Evolutionary conservation across 2,113 vertebrate genomes (phyloP).

Genomic region (Alectura lathami): DNA sequence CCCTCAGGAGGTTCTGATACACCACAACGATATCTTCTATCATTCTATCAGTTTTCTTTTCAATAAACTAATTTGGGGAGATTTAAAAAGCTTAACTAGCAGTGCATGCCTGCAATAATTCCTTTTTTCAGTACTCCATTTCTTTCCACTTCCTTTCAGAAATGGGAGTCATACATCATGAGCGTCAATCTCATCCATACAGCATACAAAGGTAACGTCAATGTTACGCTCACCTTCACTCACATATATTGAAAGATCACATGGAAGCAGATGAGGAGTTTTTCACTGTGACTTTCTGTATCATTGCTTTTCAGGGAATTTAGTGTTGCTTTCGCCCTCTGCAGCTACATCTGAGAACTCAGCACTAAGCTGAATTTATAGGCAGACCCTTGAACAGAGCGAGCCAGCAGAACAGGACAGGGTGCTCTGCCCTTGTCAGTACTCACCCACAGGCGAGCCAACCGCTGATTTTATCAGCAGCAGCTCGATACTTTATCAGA

Average conservation of each 20-base stretch:
- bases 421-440: not conserved
- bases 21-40: not conserved
- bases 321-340: not conserved
- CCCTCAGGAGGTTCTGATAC: not conserved
- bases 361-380: not conserved
- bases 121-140: not conserved
- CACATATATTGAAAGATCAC: not conserved
- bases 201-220: not conserved
- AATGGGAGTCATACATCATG: not conserved
- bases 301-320: not conserved
- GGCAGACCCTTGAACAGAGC: not conserved
- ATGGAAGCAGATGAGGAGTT: not conserved
- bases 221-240: not conserved
- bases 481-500: not conserved
- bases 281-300: not conserved
- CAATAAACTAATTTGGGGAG: not conserved
- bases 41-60: not conserved
- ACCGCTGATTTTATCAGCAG: not conserved
- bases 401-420: not conserved
- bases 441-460: not conserved
- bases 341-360: not conserved
- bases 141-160: not conserved
- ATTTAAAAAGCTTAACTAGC: not conserved
- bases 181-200: not conserved
- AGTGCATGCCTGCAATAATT: not conserved